These are phyloP conservation scores for Tadarida brasiliensis DNA, from an alignment of 2,797 vertebrate genomes.

Conservation along the genomic window DNA sequence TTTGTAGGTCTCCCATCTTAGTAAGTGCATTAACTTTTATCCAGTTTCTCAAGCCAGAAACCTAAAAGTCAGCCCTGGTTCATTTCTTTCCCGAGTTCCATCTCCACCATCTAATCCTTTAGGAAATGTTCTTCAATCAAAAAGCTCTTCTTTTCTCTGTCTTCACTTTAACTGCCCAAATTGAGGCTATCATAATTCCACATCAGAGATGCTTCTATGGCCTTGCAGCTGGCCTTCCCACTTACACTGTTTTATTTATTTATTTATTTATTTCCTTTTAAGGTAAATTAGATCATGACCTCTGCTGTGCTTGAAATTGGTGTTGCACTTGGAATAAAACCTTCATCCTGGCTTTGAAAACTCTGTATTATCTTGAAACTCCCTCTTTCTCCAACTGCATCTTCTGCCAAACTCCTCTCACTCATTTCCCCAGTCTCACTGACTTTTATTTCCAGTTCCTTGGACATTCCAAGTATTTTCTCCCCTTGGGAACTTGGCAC, in stretches of 20 bases:
- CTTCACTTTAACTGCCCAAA: not conserved
- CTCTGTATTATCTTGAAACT: not conserved
- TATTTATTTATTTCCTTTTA: not conserved
- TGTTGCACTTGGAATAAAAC: not conserved
- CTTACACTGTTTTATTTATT: not conserved
- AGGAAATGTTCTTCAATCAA: not conserved
- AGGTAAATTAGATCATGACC: slow-evolving; percentile 44
- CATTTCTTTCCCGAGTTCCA: not conserved
- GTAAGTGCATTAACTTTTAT: not conserved
- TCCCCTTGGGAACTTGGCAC: slow-evolving; percentile 9
- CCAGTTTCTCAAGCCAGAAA: not conserved
- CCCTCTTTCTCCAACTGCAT: not conserved
- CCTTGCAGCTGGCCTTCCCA: not conserved
- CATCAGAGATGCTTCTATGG: not conserved
- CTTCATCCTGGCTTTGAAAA: not conserved
- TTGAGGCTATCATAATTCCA: not conserved
- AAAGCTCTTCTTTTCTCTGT: not conserved
- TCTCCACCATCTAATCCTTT: not conserved
- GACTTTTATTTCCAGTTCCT: not conserved
- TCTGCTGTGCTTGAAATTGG: not conserved
- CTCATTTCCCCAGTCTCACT: not conserved
- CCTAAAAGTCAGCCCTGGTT: not conserved
- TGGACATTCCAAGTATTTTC: not conserved
- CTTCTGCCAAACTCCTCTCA: not conserved
- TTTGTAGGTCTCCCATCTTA: not conserved